Conservation (phyloP, 2,888 invertebrate genomes). For the Ferrisia virgata region DNA sequence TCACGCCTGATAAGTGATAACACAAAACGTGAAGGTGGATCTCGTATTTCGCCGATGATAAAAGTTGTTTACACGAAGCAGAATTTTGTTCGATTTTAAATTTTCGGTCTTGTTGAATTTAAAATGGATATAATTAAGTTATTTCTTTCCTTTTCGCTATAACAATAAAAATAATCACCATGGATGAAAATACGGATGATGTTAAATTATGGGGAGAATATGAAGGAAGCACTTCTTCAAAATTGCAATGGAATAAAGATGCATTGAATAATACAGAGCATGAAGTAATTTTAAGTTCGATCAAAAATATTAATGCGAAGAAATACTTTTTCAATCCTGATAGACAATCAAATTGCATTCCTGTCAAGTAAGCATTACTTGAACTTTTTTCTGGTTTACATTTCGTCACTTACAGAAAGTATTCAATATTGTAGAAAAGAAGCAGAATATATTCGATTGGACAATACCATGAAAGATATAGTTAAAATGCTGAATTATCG, state of each 20-base stretch:
- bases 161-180: neutral
- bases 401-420: neutral
- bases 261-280: slow-evolving; percentile 1
- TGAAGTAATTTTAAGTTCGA: slow-evolving; percentile 19
- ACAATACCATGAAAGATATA: slow-evolving; percentile 30
- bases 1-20: too few relatives aligned
- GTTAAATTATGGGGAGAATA: slow-evolving; percentile 31
- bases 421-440: neutral
- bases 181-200: slow-evolving; percentile 12
- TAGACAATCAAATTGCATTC: neutral
- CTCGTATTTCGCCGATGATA: neutral
- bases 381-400: neutral
- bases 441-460: neutral
- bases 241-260: neutral
- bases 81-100: too few relatives aligned
- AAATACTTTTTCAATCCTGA: slow-evolving; percentile 39
- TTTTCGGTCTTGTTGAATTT: neutral
- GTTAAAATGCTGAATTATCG: slow-evolving; percentile 30
- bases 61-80: neutral
- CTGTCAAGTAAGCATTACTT: neutral
- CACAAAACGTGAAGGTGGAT: neutral
- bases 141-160: neutral
- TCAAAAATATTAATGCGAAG: neutral
- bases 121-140: neutral
- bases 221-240: neutral